A percentile compares a stretch with the other conserved stretches of the same genome.
Evolutionary conservation across 1,140 invertebrate species (phyloP).

Genomic region (Sinella curviseta): DNA sequence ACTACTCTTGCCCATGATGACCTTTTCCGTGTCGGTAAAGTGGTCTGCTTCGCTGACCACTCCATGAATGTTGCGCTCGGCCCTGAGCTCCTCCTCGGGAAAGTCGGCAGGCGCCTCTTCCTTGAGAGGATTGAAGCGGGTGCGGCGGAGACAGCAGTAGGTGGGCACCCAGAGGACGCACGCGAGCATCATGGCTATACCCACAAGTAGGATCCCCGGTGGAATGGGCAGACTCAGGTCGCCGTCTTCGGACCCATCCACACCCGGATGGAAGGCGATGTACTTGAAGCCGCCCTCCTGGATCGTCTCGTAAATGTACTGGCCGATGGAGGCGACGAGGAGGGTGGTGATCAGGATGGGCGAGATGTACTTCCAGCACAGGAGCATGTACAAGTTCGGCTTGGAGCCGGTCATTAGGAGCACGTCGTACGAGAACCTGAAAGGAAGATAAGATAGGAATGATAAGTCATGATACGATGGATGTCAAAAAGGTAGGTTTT

Average conservation of each 20-base stretch:
- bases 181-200: background rate
- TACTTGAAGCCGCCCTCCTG: background rate
- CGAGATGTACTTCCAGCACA: slow-evolving; percentile 92
- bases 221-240: background rate
- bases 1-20: too few species aligned
- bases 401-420: slow-evolving; percentile 87
- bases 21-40: background rate
- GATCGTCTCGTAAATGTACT: background rate
- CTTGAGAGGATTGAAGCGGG: background rate
- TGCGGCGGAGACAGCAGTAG: background rate
- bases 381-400: slow-evolving; percentile 82
- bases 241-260: background rate
- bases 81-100: background rate
- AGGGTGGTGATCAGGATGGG: slow-evolving; percentile 81
- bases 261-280: background rate
- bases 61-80: background rate
- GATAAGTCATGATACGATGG: background rate
- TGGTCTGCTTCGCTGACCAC: background rate
- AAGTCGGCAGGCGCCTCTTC: background rate
- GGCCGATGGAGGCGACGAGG: background rate
- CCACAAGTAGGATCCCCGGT: background rate
- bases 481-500: background rate
- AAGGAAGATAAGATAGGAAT: background rate
- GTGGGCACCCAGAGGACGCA: background rate
- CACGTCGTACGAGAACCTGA: slow-evolving; percentile 85